phyloP scores from a whole-genome alignment of 2,797 vertebrate genomes.

The Trachops cirrhosus region DNA sequence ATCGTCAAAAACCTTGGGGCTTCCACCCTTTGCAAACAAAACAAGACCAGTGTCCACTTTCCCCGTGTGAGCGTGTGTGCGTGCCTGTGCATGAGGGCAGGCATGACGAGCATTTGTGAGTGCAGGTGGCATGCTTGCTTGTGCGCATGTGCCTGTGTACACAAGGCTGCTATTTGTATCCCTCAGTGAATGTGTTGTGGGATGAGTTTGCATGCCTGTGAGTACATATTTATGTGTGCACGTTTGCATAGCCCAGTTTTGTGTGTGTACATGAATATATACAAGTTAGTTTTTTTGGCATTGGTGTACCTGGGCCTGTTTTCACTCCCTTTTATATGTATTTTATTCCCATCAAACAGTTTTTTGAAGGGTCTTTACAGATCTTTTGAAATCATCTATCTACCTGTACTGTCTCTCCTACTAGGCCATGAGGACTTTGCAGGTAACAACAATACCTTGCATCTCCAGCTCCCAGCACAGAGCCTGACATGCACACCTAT shows the following conservation, averaged over 20 bases:
- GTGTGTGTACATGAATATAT: not conserved
- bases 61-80: no score
- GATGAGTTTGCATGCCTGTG: not conserved
- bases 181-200: not conserved
- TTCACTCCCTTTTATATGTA: not conserved
- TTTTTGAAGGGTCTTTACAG: not conserved
- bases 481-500: rapidly evolving
- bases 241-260: not conserved
- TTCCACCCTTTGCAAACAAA: not conserved
- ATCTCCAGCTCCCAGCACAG: not conserved
- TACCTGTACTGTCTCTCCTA: not conserved
- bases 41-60: not conserved
- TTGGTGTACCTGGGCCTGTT: not conserved
- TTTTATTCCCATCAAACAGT: not conserved
- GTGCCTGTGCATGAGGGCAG: rapidly evolving
- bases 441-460: no score
- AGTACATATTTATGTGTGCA: not conserved
- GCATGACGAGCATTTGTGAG: not conserved
- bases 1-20: not conserved
- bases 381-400: not conserved
- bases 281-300: not conserved
- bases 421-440: not conserved
- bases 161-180: not conserved
- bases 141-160: not conserved
- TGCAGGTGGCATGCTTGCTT: not conserved